Conservation (phyloP, 2,888 invertebrate genomes). For the Melanotus villosus region DNA sequence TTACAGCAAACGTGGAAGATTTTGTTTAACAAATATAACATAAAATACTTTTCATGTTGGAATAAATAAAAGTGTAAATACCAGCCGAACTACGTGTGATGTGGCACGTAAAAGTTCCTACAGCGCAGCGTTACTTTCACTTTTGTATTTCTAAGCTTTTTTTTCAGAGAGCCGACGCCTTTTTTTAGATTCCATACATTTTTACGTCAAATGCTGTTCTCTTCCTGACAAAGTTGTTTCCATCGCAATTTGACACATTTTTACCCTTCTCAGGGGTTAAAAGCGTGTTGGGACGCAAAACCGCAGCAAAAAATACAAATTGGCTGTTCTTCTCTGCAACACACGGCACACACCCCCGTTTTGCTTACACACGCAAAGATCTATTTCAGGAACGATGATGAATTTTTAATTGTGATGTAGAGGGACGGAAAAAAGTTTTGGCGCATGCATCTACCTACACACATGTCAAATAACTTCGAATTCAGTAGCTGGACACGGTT, state of each 20-base stretch:
- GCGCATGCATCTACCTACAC: no score
- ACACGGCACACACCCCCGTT: neutral
- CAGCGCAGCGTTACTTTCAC: slow-evolving; percentile 1
- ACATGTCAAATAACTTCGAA: neutral
- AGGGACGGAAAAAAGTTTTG: neutral
- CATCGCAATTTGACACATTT: slow-evolving; percentile 28
- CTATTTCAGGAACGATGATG: neutral
- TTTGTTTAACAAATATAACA: neutral
- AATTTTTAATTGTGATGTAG: slow-evolving; percentile 16
- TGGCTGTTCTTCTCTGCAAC: slow-evolving; percentile 9
- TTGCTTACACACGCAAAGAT: neutral
- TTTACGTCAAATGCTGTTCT: slow-evolving; percentile 13
- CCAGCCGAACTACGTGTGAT: neutral
- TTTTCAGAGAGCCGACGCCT: neutral
- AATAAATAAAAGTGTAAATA: no score
- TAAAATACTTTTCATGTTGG: no score
- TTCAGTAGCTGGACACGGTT: neutral
- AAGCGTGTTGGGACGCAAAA: slow-evolving; percentile 5
- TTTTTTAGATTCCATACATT: slow-evolving; percentile 19
- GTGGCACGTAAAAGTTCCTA: neutral
- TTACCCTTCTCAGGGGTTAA: slow-evolving; percentile 23
- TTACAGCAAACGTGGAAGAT: no score
- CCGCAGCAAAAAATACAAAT: slow-evolving; percentile 18
- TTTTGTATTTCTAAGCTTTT: slow-evolving; percentile 19
- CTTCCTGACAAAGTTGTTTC: slow-evolving; percentile 26